Percentiles rank a stretch among this genome's conserved stretches.
phyloP scores from a whole-genome alignment of 2,888 invertebrate genomes.

The Lasioglossum calceatum region DNA sequence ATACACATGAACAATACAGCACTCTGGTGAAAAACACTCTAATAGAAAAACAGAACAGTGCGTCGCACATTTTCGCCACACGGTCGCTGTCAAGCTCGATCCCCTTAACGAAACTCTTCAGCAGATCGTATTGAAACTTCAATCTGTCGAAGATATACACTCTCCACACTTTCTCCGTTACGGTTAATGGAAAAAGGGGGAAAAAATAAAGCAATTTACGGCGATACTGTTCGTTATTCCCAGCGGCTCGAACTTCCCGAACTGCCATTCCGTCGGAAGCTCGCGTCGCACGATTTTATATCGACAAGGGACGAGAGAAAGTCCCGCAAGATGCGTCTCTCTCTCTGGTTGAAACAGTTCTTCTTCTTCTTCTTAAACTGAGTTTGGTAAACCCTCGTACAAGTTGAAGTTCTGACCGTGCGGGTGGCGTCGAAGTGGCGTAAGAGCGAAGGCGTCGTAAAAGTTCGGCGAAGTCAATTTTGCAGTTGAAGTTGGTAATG shows the following conservation, averaged over 20 bases:
- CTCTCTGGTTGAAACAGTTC: conserved; percentile 78
- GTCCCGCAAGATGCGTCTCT: conserved; percentile 75
- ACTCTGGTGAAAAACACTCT: not conserved
- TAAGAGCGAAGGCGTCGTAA: conserved; percentile 81
- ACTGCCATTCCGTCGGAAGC: conserved; percentile 75
- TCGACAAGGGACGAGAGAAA: conserved; percentile 71
- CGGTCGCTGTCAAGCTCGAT: not conserved
- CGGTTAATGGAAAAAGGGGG: conserved; percentile 43
- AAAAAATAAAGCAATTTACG: conserved; percentile 60
- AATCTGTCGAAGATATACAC: not conserved
- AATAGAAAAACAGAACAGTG: not conserved
- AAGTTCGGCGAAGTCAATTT: conserved; percentile 84
- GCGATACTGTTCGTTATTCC: conserved; percentile 72
- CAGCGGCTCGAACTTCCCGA: conserved; percentile 72
- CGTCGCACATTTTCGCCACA: not conserved
- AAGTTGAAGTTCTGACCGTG: conserved; percentile 82
- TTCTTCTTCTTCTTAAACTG: conserved; percentile 82
- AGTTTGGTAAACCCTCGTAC: conserved; percentile 83
- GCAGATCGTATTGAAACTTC: not conserved
- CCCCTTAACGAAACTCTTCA: not conserved
- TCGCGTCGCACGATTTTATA: conserved; percentile 75
- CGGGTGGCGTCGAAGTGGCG: conserved; percentile 75
- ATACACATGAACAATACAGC: not conserved
- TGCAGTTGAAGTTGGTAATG: conserved; percentile 84
- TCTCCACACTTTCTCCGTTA: conserved; percentile 23